Base-by-base conservation (phyloP, 2,113 vertebrate species). In the Takifugu bimaculatus region DNA sequence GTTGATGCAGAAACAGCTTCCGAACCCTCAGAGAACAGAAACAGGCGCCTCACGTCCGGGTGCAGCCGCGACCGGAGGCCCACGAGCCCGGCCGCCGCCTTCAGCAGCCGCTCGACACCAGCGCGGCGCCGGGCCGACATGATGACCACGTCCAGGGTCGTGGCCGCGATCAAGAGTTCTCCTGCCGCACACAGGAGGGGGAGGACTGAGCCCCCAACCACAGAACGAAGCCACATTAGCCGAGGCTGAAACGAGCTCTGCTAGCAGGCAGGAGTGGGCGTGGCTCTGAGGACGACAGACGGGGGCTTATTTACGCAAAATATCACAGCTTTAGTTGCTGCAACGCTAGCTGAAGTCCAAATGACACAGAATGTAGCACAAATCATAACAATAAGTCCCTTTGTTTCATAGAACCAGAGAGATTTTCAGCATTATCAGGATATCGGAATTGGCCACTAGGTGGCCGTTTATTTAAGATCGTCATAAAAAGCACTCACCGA, bases 121-220 rank as follows among this genome's bases (percentile, higher is more conserved):
- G 66, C 13, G 0, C 75, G 73, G 65, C 49, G 6, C 54, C 69
- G 72, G 11, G 53, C 64, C 13, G 7, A 50, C 35, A 26, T 63
- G 50, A 79, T 25, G 39, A 55, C 78, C 35, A 29, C 60, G 0
- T 77, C 76, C 55, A 79, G 20, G n/a, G 71, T 70, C 1, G 76
- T 60, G 55, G 44, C 64, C 0, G 65, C 60, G 71, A 72, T 42
- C 59, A 81, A 20, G 13, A 84, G 65, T 0, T 71, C 73, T 5
- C 73, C 79, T 2, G n/a, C 60, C 9, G 47, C 62, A 9, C 43
- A 77, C 1, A 71, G 29, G 48, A 81, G n/a, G 10, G 53, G 44
- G 49, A 60, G 44, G 2, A 79, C 43, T 9, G 42, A 60, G 60
- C 54, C 51, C 57, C 75, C 74, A 50, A 11, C 2, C 2, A 55